Conservation (phyloP, 2,888 invertebrate genomes). For the Mesochorus sp. region DNA sequence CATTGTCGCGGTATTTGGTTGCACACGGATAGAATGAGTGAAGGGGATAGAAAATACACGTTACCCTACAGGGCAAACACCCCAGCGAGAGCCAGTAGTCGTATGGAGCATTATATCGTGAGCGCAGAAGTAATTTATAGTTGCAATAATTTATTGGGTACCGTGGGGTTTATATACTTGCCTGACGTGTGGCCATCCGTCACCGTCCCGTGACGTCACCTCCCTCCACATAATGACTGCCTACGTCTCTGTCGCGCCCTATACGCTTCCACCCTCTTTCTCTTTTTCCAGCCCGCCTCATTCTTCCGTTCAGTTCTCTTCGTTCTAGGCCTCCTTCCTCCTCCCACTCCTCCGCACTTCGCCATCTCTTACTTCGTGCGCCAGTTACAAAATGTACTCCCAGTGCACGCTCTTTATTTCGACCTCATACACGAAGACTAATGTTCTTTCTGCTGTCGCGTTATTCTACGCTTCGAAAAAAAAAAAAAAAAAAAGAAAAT, state of each 20-base stretch:
- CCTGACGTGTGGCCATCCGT: constrained; percentile 82
- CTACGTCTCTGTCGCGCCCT: constrained; percentile 73
- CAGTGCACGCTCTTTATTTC: constrained; percentile 20
- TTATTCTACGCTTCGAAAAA: background rate
- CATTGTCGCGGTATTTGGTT: constrained; percentile 64
- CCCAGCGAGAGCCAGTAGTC: constrained; percentile 79
- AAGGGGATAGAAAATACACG: constrained; percentile 56
- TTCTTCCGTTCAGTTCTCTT: constrained; percentile 44
- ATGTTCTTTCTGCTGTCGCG: background rate
- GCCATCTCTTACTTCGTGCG: constrained; percentile 32
- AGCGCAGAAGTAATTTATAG: constrained; percentile 82
- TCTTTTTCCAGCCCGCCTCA: constrained; percentile 44
- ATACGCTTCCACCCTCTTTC: constrained; percentile 59
- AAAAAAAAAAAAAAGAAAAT: too few species aligned
- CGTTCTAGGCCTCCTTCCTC: constrained; percentile 41
- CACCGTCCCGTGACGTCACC: constrained; percentile 82
- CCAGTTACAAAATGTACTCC: constrained; percentile 40
- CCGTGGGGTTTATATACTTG: constrained; percentile 82
- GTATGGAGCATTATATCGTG: constrained; percentile 79
- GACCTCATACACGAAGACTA: background rate
- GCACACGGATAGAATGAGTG: constrained; percentile 46
- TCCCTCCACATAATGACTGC: constrained; percentile 82
- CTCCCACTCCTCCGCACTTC: constrained; percentile 5
- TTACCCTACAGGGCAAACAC: constrained; percentile 63
- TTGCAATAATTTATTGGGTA: constrained; percentile 83